phyloP scores from a whole-genome alignment of 1,140 invertebrate species.

The Onthophagus taurus region DNA sequence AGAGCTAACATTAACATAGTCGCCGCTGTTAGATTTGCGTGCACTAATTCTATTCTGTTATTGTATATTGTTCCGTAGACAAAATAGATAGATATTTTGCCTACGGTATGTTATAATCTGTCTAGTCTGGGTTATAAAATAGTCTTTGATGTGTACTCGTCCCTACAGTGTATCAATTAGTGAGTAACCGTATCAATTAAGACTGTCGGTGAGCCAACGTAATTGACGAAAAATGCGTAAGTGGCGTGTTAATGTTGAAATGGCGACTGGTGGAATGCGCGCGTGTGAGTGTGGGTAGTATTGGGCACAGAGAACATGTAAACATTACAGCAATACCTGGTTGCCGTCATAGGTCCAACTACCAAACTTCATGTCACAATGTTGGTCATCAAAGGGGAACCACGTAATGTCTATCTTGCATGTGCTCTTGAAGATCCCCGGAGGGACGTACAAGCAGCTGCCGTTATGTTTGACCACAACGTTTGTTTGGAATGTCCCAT shows the following conservation, averaged over 20 bases:
- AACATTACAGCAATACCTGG: conserved; percentile 52
- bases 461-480: conserved; percentile 93
- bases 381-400: conserved; percentile 98
- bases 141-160: no score
- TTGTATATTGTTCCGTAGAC: no score
- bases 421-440: conserved; percentile 97
- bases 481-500: conserved; percentile 94
- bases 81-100: no score
- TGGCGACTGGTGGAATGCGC: background rate
- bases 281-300: background rate
- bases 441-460: conserved; percentile 92
- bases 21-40: conserved; percentile 5
- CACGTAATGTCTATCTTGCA: conserved; percentile 99
- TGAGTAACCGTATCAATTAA: no score
- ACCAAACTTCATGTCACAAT: conserved; percentile 93
- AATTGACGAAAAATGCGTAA: background rate
- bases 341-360: conserved; percentile 91
- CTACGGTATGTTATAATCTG: no score
- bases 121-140: no score
- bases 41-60: background rate
- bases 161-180: no score
- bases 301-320: conserved; percentile 5
- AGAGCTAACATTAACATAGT: no score
- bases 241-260: background rate
- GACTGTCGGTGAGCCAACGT: conserved; percentile 4